Evolutionary conservation across 2,113 vertebrate species (phyloP).

Genomic region (Apeltes quadracus): DNA sequence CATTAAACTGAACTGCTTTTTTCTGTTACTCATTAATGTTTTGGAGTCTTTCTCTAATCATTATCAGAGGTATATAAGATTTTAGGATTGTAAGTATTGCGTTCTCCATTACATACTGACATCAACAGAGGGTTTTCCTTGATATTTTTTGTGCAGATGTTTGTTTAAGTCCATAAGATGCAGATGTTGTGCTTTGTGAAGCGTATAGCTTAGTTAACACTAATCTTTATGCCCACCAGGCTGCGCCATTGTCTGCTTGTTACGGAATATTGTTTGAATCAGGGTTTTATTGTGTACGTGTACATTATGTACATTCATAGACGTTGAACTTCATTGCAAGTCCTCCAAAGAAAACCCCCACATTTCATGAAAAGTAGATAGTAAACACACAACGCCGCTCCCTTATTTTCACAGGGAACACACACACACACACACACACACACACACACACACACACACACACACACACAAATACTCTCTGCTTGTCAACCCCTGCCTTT

Average conservation of each 20-base stretch:
- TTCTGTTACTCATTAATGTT: not conserved
- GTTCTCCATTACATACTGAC: not conserved
- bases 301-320: not conserved
- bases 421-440: not conserved
- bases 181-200: not conserved
- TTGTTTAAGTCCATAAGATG: not conserved
- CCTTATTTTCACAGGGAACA: not conserved
- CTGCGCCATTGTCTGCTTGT: constrained; percentile 29
- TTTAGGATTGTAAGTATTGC: too few species aligned
- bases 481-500: constrained; percentile 50
- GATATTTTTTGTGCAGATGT: not conserved
- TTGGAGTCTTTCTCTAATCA: not conserved
- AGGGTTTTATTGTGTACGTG: too few species aligned
- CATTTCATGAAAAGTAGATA: constrained; percentile 28
- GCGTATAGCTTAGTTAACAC: not conserved
- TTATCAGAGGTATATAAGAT: not conserved
- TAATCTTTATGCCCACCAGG: constrained; percentile 44
- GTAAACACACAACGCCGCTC: constrained; percentile 16
- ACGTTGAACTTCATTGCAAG: constrained; percentile 22
- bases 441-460: not conserved
- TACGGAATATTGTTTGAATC: not conserved
- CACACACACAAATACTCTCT: constrained; percentile 25
- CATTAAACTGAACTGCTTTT: not conserved
- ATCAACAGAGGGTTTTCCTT: too few species aligned
- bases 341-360: constrained; percentile 5